Evolutionary conservation across 2,113 vertebrate genomes (phyloP), one percentile per base, ranked within the genome.

Genomic region (Pangasianodon hypophthalmus): DNA sequence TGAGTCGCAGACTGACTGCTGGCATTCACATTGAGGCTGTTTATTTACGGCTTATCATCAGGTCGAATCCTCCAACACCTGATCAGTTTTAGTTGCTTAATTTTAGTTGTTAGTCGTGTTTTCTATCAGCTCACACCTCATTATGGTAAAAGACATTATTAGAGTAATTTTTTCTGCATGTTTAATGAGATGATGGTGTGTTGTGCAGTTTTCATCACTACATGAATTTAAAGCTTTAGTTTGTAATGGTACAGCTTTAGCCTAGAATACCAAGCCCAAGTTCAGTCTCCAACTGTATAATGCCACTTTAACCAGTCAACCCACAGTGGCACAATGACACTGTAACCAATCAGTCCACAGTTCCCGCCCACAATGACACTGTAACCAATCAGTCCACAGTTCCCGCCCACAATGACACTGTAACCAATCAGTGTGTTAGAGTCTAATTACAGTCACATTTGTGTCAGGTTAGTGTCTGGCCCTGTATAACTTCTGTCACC

Each of bases 1-100:
- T 99, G 93, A 97, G 97, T 88, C 16, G 7, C 21, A 50, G 26
- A 19, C 16, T 41, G 19, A 18, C 14, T 41, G 41, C 24, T 21
- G 44, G 75, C 11, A 10, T 48, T 14, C 24, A 50, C 24, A 29
- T 13, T 26, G 10, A 77, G 10, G 19, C 44, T 48, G 73, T 26
- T 48, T 26, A 32, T 32, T 69, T 32, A 69, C n/a, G 2, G 11
- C 10, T 1, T 13, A n/a, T 5, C 10, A 16, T 69, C n/a, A 44
- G 37, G 11, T 41, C 1, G 13, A 5, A 2, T 7, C 6, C 2
- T 24, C 71, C 37, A 41, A 8, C 7, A 16, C 29, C 32, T n/a
- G 6, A 32, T 32, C 21, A 14, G 64, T n/a, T 11, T n/a, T 56
- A 56, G 54, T 19, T 56, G 14, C 60, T 26, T 62, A 9, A 62